Conservation (phyloP, 2,888 invertebrate genomes). For the Clitarchus hookeri region DNA sequence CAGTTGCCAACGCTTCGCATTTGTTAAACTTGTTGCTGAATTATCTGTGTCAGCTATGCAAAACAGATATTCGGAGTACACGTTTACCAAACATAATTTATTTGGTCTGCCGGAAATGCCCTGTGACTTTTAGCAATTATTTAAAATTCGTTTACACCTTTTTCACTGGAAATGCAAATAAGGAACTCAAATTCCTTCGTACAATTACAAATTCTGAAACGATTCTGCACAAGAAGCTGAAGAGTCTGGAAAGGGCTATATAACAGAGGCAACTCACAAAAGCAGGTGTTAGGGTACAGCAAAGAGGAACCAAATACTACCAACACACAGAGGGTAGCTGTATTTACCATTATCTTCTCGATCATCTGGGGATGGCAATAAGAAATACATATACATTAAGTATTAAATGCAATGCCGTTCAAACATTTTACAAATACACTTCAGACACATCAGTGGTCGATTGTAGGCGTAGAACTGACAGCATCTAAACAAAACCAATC, state of each 20-base stretch:
- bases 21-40: too few relatives aligned
- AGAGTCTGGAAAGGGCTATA: not conserved
- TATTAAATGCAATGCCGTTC: not conserved
- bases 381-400: constrained; percentile 41
- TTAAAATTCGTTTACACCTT: too few relatives aligned
- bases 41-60: too few relatives aligned
- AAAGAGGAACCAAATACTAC: constrained; percentile 10
- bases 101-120: too few relatives aligned
- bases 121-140: too few relatives aligned
- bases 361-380: constrained; percentile 44
- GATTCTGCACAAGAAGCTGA: not conserved
- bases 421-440: not conserved
- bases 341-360: constrained; percentile 43
- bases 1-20: too few relatives aligned
- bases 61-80: too few relatives aligned
- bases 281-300: not conserved
- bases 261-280: not conserved
- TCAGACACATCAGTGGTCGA: not conserved
- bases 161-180: too few relatives aligned
- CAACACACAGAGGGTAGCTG: constrained; percentile 44
- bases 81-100: too few relatives aligned
- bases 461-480: not conserved
- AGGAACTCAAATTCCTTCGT: not conserved
- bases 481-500: not conserved
- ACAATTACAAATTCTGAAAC: not conserved